phyloP scores from a whole-genome alignment of 2,888 invertebrate species.

The Drosophila infuscata region DNA sequence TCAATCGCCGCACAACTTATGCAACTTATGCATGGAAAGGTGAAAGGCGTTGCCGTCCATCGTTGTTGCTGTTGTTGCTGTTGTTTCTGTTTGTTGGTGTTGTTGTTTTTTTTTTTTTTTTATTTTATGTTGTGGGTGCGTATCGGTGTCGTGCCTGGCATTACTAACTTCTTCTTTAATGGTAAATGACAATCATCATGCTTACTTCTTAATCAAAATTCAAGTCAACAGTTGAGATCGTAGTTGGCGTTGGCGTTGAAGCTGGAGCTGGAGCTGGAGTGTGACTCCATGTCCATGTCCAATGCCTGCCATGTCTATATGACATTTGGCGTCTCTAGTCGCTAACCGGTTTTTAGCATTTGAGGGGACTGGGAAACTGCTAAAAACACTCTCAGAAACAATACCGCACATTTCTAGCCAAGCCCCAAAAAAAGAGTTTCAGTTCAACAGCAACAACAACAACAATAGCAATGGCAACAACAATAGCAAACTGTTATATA shows the following conservation, averaged over 20 bases:
- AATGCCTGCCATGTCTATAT: slow-evolving; percentile 40
- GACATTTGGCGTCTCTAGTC: slow-evolving; percentile 51
- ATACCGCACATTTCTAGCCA: slow-evolving; percentile 26
- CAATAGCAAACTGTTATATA: slow-evolving; percentile 50
- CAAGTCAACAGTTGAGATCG: slow-evolving; percentile 32
- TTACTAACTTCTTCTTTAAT: slow-evolving; percentile 40
- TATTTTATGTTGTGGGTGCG: slow-evolving; percentile 46
- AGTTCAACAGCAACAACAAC: slow-evolving; percentile 1
- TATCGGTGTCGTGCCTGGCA: slow-evolving; percentile 54
- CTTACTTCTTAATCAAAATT: slow-evolving; percentile 57
- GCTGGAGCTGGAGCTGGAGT: neutral
- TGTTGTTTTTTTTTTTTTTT: slow-evolving; percentile 14
- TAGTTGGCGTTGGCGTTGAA: neutral
- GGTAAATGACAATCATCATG: slow-evolving; percentile 2
- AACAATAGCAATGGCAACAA: neutral
- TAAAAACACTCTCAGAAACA: slow-evolving; percentile 21
- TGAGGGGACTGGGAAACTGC: slow-evolving; percentile 22
- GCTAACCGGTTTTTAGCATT: slow-evolving; percentile 33
- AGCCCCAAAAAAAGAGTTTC: slow-evolving; percentile 24
- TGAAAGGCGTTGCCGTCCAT: slow-evolving; percentile 64
- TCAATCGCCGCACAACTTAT: slow-evolving; percentile 61
- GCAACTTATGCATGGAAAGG: slow-evolving; percentile 63
- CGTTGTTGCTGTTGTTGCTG: slow-evolving; percentile 1
- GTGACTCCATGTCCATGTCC: slow-evolving; percentile 7
- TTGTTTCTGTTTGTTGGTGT: slow-evolving; percentile 1